Base-by-base conservation (phyloP, 2,113 vertebrate genomes). In the Orthonyx spaldingii region DNA sequence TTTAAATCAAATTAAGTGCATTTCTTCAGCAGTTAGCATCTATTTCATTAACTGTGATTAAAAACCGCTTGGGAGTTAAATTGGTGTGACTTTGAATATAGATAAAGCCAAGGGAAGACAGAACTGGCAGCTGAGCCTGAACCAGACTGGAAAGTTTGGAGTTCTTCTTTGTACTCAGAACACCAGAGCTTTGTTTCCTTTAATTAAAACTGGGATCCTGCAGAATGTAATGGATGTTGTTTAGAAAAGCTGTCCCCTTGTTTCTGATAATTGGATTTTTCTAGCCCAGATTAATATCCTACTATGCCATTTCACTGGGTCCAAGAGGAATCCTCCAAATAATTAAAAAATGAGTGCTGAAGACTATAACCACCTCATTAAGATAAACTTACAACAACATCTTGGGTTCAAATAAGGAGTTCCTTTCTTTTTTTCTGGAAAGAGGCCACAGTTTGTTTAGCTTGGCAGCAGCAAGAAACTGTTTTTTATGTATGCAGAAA, bases 221-320 rank as follows among this genome's bases (percentile, higher is more conserved):
- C 59, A 91, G 93, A 95, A 95, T 91, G 93, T 78, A 70, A 94
- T 94, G 52, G 85, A 90, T 83, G 85, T 83, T 95, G 91, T 88
- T 95, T 61, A 84, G 92, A 94, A 86, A 93, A 91, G 93, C 90
- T 86, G 75, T 39, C 50, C 5, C 0, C 66, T 95, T 95, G 94
- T 93, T 94, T 84, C 68, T 63, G 87, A 41, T 97, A 96, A 97
- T 96, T 96, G 93, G 93, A 96, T 96, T 97, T 96, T 97, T 94
- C 93, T 86, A 96, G 92, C 94, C 95, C 93, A 96, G 92, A 96
- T 97, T 96, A 94, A 96, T 96, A 96, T 96, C 96, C 91, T 89
- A 50, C 85, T 37, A 39, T 70, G 86, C 27, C 56, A 52, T 94
- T 94, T 86, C 90, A 88, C 68, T 77, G 39, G 7, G 74, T 91